These are phyloP conservation scores for Hozukius guyotensis DNA, from an alignment of 2,797 vertebrate species.

Conservation along the genomic window DNA sequence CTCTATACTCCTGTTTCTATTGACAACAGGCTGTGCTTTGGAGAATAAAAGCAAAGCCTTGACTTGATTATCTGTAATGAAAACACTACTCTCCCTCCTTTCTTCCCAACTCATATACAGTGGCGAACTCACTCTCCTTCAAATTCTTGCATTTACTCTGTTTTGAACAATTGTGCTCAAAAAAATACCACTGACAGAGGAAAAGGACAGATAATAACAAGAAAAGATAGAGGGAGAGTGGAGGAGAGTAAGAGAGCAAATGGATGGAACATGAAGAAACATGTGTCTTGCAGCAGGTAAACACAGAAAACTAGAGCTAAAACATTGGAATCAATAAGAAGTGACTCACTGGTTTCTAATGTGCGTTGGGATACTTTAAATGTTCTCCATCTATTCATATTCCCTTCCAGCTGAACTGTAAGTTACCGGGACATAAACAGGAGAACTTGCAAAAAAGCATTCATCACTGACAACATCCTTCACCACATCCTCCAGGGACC, in stretches of 20 bases:
- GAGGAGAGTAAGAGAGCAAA: conserved; percentile 14
- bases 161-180: conserved; percentile 10
- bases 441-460: conserved; percentile 31
- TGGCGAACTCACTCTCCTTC: background rate
- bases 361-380: background rate
- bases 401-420: conserved; percentile 8
- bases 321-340: conserved; percentile 8
- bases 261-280: conserved; percentile 15
- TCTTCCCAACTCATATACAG: conserved; percentile 1
- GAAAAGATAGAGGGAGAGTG: background rate
- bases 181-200: background rate
- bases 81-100: conserved; percentile 37
- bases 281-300: conserved; percentile 9
- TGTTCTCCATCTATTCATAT: conserved; percentile 9
- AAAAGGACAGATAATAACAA: background rate
- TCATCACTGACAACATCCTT: conserved; percentile 52
- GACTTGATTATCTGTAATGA: conserved; percentile 56
- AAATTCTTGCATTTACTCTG: background rate
- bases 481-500: conserved; percentile 21
- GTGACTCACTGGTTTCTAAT: background rate
- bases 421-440: conserved; percentile 6
- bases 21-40: conserved; percentile 50
- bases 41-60: conserved; percentile 38
- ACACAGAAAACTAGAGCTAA: conserved; percentile 1
- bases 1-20: conserved; percentile 48